These are phyloP conservation scores for Tenrec ecaudatus DNA, from an alignment of 2,113 vertebrate genomes.

Conservation along the genomic window DNA sequence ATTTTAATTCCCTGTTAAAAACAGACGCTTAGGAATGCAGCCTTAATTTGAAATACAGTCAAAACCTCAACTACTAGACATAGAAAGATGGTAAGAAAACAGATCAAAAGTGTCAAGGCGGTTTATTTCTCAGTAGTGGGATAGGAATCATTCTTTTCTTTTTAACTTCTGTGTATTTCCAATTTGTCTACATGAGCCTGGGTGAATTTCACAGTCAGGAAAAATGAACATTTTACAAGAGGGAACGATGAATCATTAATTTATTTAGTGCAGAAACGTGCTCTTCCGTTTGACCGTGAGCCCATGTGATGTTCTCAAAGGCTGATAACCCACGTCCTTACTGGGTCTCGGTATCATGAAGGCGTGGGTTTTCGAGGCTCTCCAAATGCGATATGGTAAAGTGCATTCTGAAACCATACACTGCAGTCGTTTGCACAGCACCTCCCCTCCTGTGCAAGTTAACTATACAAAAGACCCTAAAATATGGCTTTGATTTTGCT, in stretches of 20 bases:
- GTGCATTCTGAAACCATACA: slow-evolving; percentile 33
- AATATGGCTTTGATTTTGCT: slow-evolving; percentile 8
- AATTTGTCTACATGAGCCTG: slow-evolving; percentile 1
- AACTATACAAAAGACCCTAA: background rate
- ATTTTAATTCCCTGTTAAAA: slow-evolving; percentile 57
- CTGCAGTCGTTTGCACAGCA: background rate
- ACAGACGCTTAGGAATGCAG: slow-evolving; percentile 12
- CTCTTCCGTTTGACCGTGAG: slow-evolving; percentile 50
- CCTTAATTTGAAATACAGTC: slow-evolving; percentile 10
- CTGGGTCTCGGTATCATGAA: slow-evolving; percentile 2
- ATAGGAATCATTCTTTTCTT: background rate
- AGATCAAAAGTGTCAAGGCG: background rate
- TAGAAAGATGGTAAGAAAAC: slow-evolving; percentile 7
- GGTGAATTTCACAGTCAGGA: slow-evolving; percentile 34
- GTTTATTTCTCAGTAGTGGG: background rate
- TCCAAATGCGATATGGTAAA: background rate
- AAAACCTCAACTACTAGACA: slow-evolving; percentile 43
- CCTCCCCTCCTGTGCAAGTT: background rate
- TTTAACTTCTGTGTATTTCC: background rate
- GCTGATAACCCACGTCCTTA: background rate
- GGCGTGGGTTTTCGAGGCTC: background rate
- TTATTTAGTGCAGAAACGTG: slow-evolving; percentile 25
- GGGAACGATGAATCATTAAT: slow-evolving; percentile 15
- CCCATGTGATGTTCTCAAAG: background rate
- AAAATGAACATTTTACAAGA: background rate